phyloP scores from a whole-genome alignment of 2,113 vertebrate genomes.

The Cyphomyrus discorhynchus region DNA sequence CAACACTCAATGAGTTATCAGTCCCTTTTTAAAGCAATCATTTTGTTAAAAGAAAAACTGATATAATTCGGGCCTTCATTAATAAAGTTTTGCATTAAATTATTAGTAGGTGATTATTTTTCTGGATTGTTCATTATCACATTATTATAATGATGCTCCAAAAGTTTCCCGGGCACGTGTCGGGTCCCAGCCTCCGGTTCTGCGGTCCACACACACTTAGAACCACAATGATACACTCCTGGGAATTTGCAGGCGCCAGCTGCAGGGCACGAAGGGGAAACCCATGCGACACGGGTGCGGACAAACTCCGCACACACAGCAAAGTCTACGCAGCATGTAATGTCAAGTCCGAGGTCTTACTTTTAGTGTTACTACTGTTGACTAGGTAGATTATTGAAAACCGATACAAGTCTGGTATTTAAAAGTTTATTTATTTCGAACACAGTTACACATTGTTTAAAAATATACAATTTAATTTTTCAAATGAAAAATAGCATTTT shows the following conservation, averaged over 20 bases:
- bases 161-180: too few relatives aligned
- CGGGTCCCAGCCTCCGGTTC: neutral
- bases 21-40: neutral
- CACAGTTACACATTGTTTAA: slow-evolving; percentile 14
- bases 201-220: neutral
- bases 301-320: neutral
- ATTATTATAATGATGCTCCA: too few relatives aligned
- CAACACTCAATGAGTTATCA: neutral
- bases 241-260: neutral
- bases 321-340: neutral
- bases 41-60: neutral
- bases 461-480: slow-evolving; percentile 21
- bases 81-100: neutral
- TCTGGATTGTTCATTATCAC: too few relatives aligned
- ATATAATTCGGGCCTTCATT: neutral
- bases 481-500: neutral
- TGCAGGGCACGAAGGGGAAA: neutral
- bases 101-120: neutral
- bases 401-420: neutral
- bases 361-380: neutral
- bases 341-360: neutral
- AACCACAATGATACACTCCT: neutral
- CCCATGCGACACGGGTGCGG: neutral
- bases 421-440: slow-evolving; percentile 25
- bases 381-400: neutral